Evolutionary conservation across 2,113 vertebrate genomes (phyloP).

Genomic region (Pelecanus crispus): DNA sequence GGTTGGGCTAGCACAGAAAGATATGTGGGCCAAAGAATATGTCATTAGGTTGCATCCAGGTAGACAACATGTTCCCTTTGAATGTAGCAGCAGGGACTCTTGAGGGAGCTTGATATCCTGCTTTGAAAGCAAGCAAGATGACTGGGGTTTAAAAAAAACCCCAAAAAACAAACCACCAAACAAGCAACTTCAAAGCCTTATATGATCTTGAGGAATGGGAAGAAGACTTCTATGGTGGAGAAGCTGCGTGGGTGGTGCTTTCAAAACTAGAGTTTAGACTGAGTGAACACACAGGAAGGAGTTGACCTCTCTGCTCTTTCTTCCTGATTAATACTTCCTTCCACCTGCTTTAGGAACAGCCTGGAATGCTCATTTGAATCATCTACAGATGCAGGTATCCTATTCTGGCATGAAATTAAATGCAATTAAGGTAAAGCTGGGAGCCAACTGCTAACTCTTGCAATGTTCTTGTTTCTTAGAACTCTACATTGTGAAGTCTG

Average conservation of each 20-base stretch:
- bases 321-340: background rate
- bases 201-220: background rate
- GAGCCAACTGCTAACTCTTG: background rate
- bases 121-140: background rate
- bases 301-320: background rate
- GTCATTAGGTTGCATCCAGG: background rate
- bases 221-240: background rate
- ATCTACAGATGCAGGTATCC: background rate
- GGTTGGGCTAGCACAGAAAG: background rate
- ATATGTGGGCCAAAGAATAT: rapidly evolving
- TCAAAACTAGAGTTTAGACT: background rate
- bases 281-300: background rate
- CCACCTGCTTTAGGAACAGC: background rate
- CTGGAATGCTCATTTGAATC: background rate
- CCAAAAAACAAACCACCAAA: background rate
- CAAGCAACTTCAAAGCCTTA: background rate
- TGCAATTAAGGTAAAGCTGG: background rate
- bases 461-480: background rate
- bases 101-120: background rate
- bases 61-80: background rate
- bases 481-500: background rate
- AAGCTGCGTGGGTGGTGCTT: background rate
- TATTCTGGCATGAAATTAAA: background rate
- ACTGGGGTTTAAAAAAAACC: background rate
- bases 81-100: background rate